Evolutionary conservation across 2,888 invertebrate species (phyloP), one percentile per base, ranked within the genome.

Genomic region (Hirtodrosophila alboralis): DNA sequence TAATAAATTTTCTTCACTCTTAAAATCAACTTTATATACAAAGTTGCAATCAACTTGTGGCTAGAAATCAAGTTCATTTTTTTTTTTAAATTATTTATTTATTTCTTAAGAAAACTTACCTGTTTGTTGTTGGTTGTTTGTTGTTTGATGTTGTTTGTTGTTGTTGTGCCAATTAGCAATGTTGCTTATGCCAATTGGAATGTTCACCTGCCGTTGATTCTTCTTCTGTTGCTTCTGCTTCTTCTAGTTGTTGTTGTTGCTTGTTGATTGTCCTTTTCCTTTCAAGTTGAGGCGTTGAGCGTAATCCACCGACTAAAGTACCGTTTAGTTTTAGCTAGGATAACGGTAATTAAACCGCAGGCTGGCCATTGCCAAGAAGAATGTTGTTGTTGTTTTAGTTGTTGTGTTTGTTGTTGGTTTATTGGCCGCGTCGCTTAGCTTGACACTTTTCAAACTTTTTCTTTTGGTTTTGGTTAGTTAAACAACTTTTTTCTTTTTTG

Each of bases 401-500:
- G 23, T n/a, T 23, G 33, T 23, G 26, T 33, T 23, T 64, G 64
- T 60, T 43, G 75, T 62, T 81, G 48, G 76, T 78, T 77, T 81
- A 81, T 76, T 84, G 77, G 81, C 77, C 78, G 77, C 66, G 52
- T 38, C 61, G 76, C 69, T 72, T 73, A 51, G 81, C 84, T 78
- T 85, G 79, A 79, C 79, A 80, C 79, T 80, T 85, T 80, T 85
- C 69, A 75, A 79, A 85, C 83, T 85, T 78, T 79, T 81, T 79
- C 70, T 59, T 75, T 75, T 62, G 61, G 68, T 59, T 75, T 75
- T 62, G 61, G 68, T 70, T 67, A 77, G 66, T 79, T 84, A 76
- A 73, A 70, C 83, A 75, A 71, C 79, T 74, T 75, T 75, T 75
- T 66, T n/a, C n/a, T n/a, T n/a, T n/a, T n/a, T n/a, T n/a, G n/a